phyloP scores from a whole-genome alignment of 2,797 vertebrate species.

The Vespertilio murinus region DNA sequence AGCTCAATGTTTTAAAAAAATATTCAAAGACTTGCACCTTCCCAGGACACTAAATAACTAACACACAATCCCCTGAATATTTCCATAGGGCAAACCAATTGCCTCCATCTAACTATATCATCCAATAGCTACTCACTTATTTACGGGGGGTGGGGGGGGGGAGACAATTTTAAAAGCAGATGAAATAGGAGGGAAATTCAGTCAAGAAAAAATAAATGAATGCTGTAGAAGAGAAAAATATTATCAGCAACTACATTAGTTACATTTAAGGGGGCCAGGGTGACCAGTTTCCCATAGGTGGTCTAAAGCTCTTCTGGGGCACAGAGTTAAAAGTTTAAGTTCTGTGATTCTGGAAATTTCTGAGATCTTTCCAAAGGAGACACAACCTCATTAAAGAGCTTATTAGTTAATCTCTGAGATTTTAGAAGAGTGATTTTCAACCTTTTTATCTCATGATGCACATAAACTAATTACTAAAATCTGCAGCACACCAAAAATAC shows the following conservation, averaged over 20 bases:
- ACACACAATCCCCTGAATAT: neutral
- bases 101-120: neutral
- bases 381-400: neutral
- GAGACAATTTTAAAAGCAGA: neutral
- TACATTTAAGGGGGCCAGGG: neutral
- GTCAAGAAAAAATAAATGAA: neutral
- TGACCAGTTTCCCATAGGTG: neutral
- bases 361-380: conserved; percentile 20
- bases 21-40: neutral
- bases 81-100: neutral
- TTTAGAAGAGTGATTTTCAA: neutral
- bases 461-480: neutral
- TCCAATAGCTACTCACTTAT: neutral
- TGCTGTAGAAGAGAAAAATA: neutral
- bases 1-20: neutral
- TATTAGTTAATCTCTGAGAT: neutral
- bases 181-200: neutral
- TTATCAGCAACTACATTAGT: neutral
- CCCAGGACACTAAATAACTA: neutral
- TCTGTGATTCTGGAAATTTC: neutral
- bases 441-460: neutral
- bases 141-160: no score
- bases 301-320: neutral
- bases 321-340: neutral
- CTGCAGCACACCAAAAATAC: neutral